Evolutionary conservation across 2,888 invertebrate genomes (phyloP).

Genomic region (Philereme transversata): DNA sequence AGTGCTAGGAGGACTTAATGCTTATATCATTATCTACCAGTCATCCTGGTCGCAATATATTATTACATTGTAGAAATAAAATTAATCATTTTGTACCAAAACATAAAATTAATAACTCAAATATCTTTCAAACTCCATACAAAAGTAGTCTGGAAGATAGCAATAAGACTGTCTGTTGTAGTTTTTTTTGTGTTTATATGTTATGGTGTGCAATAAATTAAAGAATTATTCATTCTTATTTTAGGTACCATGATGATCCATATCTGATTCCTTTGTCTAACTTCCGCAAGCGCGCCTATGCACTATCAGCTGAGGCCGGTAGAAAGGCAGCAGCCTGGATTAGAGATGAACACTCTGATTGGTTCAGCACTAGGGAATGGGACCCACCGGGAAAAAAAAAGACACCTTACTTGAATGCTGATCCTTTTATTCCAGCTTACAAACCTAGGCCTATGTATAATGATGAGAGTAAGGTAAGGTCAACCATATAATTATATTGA

Average conservation of each 20-base stretch:
- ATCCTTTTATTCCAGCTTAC: conserved; percentile 87
- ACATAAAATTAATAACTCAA: no score
- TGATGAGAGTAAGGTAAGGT: conserved; percentile 86
- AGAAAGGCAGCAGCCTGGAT: conserved; percentile 94
- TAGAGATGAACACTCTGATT: conserved; percentile 87
- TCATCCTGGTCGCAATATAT: no score
- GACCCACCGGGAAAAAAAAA: conserved; percentile 85
- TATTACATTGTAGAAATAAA: no score
- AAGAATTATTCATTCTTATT: conserved; percentile 26
- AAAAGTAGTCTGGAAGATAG: no score
- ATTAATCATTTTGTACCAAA: no score
- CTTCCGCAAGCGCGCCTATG: conserved; percentile 86
- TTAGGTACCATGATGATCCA: conserved; percentile 94
- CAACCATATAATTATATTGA: no score
- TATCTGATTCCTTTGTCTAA: conserved; percentile 91
- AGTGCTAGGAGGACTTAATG: no score
- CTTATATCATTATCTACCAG: no score
- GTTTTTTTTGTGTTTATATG: no score
- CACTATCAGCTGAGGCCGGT: conserved; percentile 93
- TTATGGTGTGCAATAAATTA: no score
- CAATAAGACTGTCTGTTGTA: no score
- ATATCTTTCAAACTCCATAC: no score
- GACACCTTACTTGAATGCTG: conserved; percentile 79
- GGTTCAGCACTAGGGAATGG: conserved; percentile 86
- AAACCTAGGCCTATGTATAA: conserved; percentile 87